Conservation (phyloP, 1,140 invertebrate species). For the Musca vetustissima region DNA sequence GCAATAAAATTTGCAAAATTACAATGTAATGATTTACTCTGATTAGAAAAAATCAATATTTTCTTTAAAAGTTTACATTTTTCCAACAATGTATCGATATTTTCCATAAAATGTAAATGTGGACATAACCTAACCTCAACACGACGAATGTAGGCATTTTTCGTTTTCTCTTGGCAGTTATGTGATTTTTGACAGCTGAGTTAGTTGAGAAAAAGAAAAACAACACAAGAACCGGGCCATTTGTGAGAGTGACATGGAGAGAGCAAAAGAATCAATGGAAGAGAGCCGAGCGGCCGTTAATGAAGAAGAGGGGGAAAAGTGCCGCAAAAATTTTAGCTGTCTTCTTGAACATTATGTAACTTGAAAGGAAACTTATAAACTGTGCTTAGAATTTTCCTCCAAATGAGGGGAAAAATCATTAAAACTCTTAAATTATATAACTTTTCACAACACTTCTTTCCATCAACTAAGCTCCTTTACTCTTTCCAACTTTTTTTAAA, state of each 20-base stretch:
- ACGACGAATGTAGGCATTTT: too few relatives aligned
- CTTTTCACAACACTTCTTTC: neutral
- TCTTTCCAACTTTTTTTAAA: neutral
- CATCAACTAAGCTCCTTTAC: neutral
- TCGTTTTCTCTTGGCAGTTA: too few relatives aligned
- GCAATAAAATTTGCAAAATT: too few relatives aligned
- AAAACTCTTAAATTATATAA: conserved; percentile 8
- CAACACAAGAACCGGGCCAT: too few relatives aligned
- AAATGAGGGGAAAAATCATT: neutral
- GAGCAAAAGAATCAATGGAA: too few relatives aligned
- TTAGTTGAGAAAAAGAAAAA: too few relatives aligned
- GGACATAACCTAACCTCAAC: too few relatives aligned
- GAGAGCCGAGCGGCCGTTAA: neutral
- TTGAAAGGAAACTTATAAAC: neutral
- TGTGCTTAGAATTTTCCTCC: conserved; percentile 3
- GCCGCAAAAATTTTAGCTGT: conserved; percentile 9
- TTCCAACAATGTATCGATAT: too few relatives aligned
- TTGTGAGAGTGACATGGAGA: too few relatives aligned
- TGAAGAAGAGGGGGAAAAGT: neutral
- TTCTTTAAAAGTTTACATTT: neutral
- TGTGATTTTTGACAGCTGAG: too few relatives aligned
- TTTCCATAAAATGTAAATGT: too few relatives aligned
- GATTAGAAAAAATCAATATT: neutral
- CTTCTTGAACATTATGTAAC: conserved; percentile 12
- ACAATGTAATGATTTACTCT: neutral